phyloP scores from a whole-genome alignment of 1,140 invertebrate species.

The Polyergus mexicanus region DNA sequence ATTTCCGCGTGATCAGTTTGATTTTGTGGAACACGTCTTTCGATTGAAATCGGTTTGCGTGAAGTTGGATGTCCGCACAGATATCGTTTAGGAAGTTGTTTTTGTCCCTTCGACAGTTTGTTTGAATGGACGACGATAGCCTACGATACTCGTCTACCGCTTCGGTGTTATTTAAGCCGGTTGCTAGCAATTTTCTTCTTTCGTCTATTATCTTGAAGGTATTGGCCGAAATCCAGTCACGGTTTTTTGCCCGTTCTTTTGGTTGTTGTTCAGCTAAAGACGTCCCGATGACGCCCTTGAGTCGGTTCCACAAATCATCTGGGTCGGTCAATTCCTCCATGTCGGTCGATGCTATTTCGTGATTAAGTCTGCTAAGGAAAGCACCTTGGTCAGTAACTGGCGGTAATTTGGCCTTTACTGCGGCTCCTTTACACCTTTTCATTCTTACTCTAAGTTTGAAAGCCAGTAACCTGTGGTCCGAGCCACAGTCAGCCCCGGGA shows the following conservation, averaged over 20 bases:
- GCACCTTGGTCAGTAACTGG: neutral
- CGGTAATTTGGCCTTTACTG: neutral
- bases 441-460: neutral
- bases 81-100: neutral
- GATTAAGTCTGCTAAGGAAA: neutral
- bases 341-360: neutral
- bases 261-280: neutral
- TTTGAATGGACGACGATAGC: neutral
- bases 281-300: neutral
- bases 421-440: neutral
- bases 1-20: neutral
- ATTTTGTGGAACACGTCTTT: constrained; percentile 4
- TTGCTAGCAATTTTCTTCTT: constrained; percentile 4
- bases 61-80: neutral
- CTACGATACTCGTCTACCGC: neutral
- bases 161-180: neutral
- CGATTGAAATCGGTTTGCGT: neutral
- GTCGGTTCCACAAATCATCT: neutral
- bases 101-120: neutral
- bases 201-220: neutral
- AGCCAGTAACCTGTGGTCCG: neutral
- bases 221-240: neutral
- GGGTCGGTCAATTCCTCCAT: neutral
- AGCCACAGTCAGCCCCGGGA: neutral
- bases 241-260: neutral